phyloP scores from a whole-genome alignment of 2,797 vertebrate genomes.

The Tragopan temminckii region DNA sequence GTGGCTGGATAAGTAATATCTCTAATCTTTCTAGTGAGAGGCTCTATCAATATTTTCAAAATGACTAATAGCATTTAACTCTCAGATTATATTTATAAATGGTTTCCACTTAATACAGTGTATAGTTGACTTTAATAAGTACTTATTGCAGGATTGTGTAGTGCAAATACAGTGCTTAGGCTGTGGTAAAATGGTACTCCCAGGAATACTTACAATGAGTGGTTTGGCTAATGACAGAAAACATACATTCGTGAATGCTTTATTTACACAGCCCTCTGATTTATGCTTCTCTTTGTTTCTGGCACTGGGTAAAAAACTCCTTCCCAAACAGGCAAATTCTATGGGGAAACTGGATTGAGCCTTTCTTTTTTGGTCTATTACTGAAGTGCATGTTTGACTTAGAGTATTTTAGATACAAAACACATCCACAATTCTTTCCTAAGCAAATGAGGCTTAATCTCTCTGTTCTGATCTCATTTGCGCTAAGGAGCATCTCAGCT shows the following conservation, averaged over 20 bases:
- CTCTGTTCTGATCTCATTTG: neutral
- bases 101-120: conserved; percentile 39
- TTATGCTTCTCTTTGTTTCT: conserved; percentile 14
- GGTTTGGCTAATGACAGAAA: conserved; percentile 60
- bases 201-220: conserved; percentile 35
- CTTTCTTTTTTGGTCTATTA: neutral
- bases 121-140: conserved; percentile 37
- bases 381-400: neutral
- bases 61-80: conserved; percentile 45
- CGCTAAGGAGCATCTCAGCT: neutral
- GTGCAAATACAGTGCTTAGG: neutral
- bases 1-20: neutral
- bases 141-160: neutral
- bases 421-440: neutral
- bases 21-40: conserved; percentile 15
- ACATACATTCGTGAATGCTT: neutral
- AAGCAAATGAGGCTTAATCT: conserved; percentile 40
- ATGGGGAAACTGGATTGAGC: neutral
- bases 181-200: conserved; percentile 40
- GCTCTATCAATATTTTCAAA: conserved; percentile 14
- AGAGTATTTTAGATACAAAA: neutral
- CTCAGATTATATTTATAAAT: conserved; percentile 16
- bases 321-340: neutral
- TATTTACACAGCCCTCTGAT: conserved; percentile 41
- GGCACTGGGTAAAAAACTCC: neutral